A percentile compares a stretch with the other conserved stretches of the same genome.
Evolutionary conservation across 2,888 invertebrate genomes (phyloP).

Genomic region (Sinotaia quadrata): DNA sequence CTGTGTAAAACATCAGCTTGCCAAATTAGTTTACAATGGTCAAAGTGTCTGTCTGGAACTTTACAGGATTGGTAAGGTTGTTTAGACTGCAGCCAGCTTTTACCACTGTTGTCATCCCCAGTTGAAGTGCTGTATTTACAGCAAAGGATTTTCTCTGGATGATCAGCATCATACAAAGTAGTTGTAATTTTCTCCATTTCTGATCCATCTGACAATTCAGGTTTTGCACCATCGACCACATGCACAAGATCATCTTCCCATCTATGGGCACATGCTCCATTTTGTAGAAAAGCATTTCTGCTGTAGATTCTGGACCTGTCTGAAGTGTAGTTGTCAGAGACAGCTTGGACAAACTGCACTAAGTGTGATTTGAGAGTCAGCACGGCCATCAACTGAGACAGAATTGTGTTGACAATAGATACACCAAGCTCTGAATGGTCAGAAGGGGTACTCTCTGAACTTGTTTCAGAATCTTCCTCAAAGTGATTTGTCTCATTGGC

Average conservation of each 20-base stretch:
- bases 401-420: slow-evolving; percentile 32
- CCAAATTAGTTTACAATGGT: not conserved
- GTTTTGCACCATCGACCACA: not conserved
- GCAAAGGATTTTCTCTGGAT: not conserved
- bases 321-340: slow-evolving; percentile 25
- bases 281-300: not conserved
- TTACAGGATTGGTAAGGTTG: too few relatives aligned
- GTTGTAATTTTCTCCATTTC: slow-evolving; percentile 6
- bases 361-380: slow-evolving; percentile 47
- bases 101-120: not conserved
- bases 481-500: not conserved
- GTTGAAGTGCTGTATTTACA: not conserved
- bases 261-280: not conserved
- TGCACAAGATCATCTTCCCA: not conserved
- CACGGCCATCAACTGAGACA: slow-evolving; percentile 47
- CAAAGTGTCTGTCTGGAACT: too few relatives aligned
- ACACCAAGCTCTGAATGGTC: not conserved
- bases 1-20: too few relatives aligned
- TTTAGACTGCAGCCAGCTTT: too few relatives aligned
- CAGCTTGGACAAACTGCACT: slow-evolving; percentile 43
- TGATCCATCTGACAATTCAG: not conserved
- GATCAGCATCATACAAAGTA: not conserved
- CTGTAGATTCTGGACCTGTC: not conserved
- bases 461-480: not conserved
- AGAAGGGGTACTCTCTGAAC: too few relatives aligned